Evolutionary conservation across 92 coral and sea anemone species (phyloP).

Genomic region (Phenganax stokvisi): DNA sequence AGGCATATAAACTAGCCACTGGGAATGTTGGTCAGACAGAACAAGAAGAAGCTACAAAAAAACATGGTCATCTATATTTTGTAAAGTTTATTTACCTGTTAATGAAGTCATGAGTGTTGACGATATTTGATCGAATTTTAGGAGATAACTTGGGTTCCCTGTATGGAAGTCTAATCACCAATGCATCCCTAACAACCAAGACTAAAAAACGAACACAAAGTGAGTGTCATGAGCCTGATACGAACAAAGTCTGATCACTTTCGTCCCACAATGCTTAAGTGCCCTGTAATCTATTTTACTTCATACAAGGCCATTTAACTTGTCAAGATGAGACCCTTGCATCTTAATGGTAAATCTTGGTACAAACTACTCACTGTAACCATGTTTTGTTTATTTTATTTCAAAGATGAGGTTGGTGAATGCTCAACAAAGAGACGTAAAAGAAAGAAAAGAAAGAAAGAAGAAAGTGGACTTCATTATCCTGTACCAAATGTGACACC

Average conservation of each 20-base stretch:
- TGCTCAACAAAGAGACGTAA: constrained; percentile 20
- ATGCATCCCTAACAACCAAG: constrained; percentile 50
- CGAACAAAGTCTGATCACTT: neutral
- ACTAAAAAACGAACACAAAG: constrained; percentile 47
- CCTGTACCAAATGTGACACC: constrained; percentile 5
- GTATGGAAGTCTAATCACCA: constrained; percentile 87
- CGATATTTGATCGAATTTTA: constrained; percentile 13
- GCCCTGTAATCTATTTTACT: neutral
- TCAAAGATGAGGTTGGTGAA: neutral
- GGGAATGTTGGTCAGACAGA: constrained; percentile 81
- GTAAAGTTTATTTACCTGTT: neutral
- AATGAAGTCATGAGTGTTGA: neutral
- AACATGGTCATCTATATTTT: constrained; percentile 57
- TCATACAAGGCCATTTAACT: too few relatives aligned
- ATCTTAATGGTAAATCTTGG: too few relatives aligned
- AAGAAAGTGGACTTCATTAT: constrained; percentile 7
- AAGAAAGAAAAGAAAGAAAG: constrained; percentile 18
- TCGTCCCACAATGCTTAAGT: neutral
- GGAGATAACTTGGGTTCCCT: constrained; percentile 87
- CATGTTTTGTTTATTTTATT: neutral
- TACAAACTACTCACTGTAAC: neutral
- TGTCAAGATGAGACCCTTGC: too few relatives aligned
- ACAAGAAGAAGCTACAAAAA: constrained; percentile 56
- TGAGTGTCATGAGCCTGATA: neutral
- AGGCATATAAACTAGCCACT: constrained; percentile 93